Evolutionary conservation across 2,888 invertebrate species (phyloP).

Genomic region (Tachina fera): DNA sequence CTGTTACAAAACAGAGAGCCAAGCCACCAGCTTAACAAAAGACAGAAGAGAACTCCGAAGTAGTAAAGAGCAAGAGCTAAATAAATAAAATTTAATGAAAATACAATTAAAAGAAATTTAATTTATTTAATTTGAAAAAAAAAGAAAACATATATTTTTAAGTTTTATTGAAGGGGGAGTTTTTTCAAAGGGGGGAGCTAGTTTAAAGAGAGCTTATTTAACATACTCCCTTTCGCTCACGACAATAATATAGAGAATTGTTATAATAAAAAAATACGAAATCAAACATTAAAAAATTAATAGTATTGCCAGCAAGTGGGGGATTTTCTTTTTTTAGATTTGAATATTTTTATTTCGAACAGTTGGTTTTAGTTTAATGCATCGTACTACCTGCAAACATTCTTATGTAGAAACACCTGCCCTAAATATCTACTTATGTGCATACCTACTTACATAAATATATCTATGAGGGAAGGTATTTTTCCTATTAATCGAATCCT

Average conservation of each 20-base stretch:
- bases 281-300: slow-evolving; percentile 51
- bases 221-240: slow-evolving; percentile 34
- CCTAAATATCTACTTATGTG: too few relatives aligned
- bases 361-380: background rate
- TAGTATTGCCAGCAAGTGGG: slow-evolving; percentile 44
- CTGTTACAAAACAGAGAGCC: slow-evolving; percentile 48
- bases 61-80: slow-evolving; percentile 47
- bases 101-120: slow-evolving; percentile 62
- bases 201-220: slow-evolving; percentile 34
- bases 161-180: slow-evolving; percentile 5
- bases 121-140: slow-evolving; percentile 60
- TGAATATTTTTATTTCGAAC: background rate
- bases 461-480: too few relatives aligned
- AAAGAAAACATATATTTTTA: slow-evolving; percentile 24
- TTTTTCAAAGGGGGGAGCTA: slow-evolving; percentile 17
- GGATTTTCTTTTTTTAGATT: background rate
- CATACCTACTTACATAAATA: too few relatives aligned
- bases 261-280: slow-evolving; percentile 23
- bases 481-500: too few relatives aligned
- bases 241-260: slow-evolving; percentile 33
- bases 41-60: slow-evolving; percentile 74
- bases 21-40: slow-evolving; percentile 1
- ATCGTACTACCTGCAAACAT: background rate
- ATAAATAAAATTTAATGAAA: slow-evolving; percentile 57
- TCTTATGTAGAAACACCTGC: background rate